A percentile compares a stretch with the other conserved stretches of the same genome.
phyloP scores from a whole-genome alignment of 1,140 invertebrate genomes.

The Zaprionus taronus region DNA sequence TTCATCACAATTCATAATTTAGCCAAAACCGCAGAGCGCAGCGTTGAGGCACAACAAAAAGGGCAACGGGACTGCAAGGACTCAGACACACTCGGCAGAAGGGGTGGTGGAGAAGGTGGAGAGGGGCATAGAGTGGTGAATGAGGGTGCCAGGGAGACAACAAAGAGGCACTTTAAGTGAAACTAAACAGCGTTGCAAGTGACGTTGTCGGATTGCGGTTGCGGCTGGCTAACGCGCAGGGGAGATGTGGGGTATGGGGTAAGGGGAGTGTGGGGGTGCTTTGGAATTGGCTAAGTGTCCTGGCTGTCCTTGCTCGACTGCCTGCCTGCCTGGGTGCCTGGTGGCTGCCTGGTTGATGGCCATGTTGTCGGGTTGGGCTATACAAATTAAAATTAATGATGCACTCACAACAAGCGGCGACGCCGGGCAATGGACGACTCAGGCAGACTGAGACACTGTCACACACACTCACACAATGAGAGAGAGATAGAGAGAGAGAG shows the following conservation, averaged over 20 bases:
- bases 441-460: background rate
- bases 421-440: conserved; percentile 15
- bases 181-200: conserved; percentile 81
- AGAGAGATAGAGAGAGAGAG: background rate
- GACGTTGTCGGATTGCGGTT: conserved; percentile 77
- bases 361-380: conserved; percentile 69
- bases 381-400: conserved; percentile 82
- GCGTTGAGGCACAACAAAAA: conserved; percentile 31
- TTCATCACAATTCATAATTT: conserved; percentile 63
- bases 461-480: background rate
- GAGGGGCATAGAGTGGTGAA: background rate
- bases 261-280: background rate
- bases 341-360: conserved; percentile 51
- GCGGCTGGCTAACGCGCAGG: conserved; percentile 15
- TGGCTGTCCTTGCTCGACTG: conserved; percentile 60
- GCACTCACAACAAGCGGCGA: conserved; percentile 67
- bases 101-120: background rate
- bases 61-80: conserved; percentile 24
- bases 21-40: conserved; percentile 39
- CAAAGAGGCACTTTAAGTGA: conserved; percentile 80
- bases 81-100: background rate
- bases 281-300: conserved; percentile 58
- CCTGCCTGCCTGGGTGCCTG: conserved; percentile 30
- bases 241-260: background rate
- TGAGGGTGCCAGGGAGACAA: conserved; percentile 10